Evolutionary conservation across 2,113 vertebrate genomes (phyloP).

Genomic region (Cebus imitator): DNA sequence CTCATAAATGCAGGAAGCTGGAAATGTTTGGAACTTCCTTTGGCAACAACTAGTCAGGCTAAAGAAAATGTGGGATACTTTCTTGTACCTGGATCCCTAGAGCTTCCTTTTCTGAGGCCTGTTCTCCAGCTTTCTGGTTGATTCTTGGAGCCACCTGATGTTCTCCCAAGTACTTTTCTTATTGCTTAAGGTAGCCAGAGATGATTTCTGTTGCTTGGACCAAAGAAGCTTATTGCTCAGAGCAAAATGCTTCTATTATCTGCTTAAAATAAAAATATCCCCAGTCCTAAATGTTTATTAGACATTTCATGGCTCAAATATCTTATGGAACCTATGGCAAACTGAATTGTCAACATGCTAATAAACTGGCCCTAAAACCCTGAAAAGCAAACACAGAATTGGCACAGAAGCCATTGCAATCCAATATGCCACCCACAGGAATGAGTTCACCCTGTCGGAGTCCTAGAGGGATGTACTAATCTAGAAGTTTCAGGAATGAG

Average conservation of each 20-base stretch:
- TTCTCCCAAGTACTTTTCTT: neutral
- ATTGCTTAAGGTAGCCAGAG: neutral
- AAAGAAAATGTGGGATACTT: neutral
- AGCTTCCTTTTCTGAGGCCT: neutral
- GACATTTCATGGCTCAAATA: neutral
- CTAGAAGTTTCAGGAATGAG: neutral
- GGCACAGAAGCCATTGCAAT: neutral
- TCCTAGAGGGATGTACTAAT: neutral
- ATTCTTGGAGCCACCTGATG: too few species aligned
- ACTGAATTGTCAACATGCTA: neutral
- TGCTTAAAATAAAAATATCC: neutral
- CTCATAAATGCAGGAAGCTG: neutral
- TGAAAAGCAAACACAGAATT: neutral
- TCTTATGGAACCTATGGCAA: neutral
- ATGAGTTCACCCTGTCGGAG: neutral
- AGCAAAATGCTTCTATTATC: neutral
- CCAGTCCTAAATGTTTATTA: neutral
- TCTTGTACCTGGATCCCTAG: neutral
- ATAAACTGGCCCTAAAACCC: neutral
- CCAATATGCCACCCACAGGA: fast-evolving
- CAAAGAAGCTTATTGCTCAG: neutral
- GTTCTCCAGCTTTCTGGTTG: neutral
- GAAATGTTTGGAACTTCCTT: too few species aligned
- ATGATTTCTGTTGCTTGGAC: neutral
- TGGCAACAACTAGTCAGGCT: neutral